These are phyloP conservation scores for Pachyseris speciosa DNA, from an alignment of 64 coral and sea anemone genomes.

Conservation along the genomic window DNA sequence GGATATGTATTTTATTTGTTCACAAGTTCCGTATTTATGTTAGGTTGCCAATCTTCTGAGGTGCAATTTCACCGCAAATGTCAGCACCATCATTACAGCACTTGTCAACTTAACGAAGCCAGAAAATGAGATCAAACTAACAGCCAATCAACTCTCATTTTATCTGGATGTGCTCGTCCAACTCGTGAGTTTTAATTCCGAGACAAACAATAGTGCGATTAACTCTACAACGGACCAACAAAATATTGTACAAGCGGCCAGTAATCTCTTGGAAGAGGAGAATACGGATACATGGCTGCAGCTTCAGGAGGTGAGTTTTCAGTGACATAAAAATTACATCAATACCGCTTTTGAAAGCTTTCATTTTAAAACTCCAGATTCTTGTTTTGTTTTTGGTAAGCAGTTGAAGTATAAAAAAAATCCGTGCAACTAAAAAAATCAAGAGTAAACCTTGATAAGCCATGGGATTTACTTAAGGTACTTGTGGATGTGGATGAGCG, in stretches of 20 bases:
- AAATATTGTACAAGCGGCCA: conserved; percentile 14
- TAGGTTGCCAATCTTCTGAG: neutral
- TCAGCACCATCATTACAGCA: neutral
- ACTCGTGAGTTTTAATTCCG: conserved; percentile 7
- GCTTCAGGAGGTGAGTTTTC: neutral
- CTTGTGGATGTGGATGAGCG: too few relatives aligned
- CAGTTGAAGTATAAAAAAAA: too few relatives aligned
- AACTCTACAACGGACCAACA: neutral
- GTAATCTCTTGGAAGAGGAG: conserved; percentile 17
- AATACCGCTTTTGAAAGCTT: too few relatives aligned
- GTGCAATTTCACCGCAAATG: neutral
- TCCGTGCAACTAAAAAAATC: too few relatives aligned
- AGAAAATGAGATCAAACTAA: neutral
- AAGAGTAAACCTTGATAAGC: too few relatives aligned
- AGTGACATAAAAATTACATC: too few relatives aligned
- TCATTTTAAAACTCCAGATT: too few relatives aligned
- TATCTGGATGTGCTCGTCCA: neutral
- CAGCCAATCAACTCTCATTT: neutral
- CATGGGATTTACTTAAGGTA: too few relatives aligned
- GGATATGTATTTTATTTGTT: too few relatives aligned
- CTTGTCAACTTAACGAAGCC: conserved; percentile 11
- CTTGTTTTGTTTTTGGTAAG: too few relatives aligned
- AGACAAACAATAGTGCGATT: conserved; percentile 3
- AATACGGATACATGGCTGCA: neutral
- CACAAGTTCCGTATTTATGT: neutral